phyloP scores from a whole-genome alignment of 2,113 vertebrate species.

The Brachypodius melanocephalos region DNA sequence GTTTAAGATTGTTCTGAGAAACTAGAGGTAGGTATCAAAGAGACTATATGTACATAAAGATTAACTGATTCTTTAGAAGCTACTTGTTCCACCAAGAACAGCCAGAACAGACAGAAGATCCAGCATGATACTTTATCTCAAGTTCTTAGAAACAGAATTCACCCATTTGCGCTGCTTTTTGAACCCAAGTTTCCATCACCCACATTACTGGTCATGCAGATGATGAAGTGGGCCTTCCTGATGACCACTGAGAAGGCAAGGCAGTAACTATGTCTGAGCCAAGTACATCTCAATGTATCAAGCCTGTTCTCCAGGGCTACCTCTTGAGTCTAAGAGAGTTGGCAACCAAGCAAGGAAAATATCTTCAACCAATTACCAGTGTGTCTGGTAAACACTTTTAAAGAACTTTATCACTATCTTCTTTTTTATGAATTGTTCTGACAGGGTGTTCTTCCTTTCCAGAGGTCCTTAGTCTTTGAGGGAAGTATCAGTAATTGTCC shows the following conservation, averaged over 20 bases:
- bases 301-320: neutral
- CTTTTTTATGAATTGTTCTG: neutral
- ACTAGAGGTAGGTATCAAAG: neutral
- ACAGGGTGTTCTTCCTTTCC: neutral
- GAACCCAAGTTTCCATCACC: neutral
- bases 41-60: neutral
- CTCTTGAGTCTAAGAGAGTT: neutral
- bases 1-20: neutral
- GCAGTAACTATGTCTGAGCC: neutral
- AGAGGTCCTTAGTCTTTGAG: neutral
- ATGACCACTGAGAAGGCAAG: neutral
- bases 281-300: fast-evolving
- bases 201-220: neutral
- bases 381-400: neutral
- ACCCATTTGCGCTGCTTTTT: neutral
- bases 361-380: neutral
- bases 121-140: neutral
- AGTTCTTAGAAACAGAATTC: neutral
- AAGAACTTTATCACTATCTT: neutral
- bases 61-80: neutral
- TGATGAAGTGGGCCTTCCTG: neutral
- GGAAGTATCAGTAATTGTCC: neutral
- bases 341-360: neutral
- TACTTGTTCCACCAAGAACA: neutral
- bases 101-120: neutral